These are phyloP conservation scores for Philaethria dido DNA, from an alignment of 2,888 invertebrate genomes.

Conservation along the genomic window DNA sequence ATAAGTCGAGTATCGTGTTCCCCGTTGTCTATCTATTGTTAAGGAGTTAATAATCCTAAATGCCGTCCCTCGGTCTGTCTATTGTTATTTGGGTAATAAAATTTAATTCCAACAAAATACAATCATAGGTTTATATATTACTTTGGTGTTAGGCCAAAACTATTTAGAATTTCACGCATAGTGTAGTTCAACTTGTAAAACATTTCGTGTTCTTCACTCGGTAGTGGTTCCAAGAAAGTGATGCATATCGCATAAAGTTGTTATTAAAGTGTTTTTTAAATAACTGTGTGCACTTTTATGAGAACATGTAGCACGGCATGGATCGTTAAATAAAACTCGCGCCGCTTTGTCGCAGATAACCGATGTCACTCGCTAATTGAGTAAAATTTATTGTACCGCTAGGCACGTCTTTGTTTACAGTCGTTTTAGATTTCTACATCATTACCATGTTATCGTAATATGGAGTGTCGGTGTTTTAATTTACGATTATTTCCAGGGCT, in stretches of 20 bases:
- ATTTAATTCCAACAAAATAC: constrained; percentile 34
- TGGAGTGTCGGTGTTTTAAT: constrained; percentile 21
- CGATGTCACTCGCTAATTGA: constrained; percentile 72
- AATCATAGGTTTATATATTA: constrained; percentile 21
- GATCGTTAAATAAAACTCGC: constrained; percentile 58
- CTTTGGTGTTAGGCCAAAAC: too few relatives aligned
- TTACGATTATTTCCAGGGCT: neutral
- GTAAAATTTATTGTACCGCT: constrained; percentile 69
- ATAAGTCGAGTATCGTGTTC: constrained; percentile 74
- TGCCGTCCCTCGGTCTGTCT: constrained; percentile 58
- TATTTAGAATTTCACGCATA: neutral
- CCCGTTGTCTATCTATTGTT: constrained; percentile 74
- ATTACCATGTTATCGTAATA: constrained; percentile 28
- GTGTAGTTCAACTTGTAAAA: neutral
- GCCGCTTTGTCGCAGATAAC: constrained; percentile 70
- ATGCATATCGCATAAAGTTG: constrained; percentile 31
- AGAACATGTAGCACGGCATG: constrained; percentile 48
- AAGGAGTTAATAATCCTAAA: constrained; percentile 68
- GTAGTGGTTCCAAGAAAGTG: constrained; percentile 29
- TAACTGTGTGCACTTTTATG: constrained; percentile 41
- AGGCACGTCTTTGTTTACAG: constrained; percentile 29
- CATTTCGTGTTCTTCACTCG: neutral
- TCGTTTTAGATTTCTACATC: constrained; percentile 31
- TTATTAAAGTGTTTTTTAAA: constrained; percentile 41
- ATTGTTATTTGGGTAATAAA: constrained; percentile 43